A percentile compares a stretch with the other conserved stretches of the same genome.
Conservation (phyloP, 2,797 vertebrate species). For the Fringilla coelebs region DNA sequence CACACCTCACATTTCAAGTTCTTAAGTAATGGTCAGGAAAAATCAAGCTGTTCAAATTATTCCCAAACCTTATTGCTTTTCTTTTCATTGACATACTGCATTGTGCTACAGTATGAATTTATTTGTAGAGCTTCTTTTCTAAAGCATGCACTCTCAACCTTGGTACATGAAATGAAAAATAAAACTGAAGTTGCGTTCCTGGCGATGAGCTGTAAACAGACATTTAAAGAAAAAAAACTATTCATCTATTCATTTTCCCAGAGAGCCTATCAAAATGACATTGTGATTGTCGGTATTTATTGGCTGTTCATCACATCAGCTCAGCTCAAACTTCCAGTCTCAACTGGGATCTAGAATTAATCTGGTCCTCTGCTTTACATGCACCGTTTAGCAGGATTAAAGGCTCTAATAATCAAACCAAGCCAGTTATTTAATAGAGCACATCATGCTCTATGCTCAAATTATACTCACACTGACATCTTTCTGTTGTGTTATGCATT, state of each 20-base stretch:
- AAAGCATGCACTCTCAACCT: neutral
- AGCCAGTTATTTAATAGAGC: neutral
- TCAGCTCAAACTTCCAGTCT: neutral
- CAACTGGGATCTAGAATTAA: neutral
- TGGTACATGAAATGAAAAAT: slow-evolving; percentile 22
- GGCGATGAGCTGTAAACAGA: slow-evolving; percentile 10
- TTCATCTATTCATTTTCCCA: neutral
- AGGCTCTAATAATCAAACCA: neutral
- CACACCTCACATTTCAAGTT: slow-evolving; percentile 45
- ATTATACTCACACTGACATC: neutral
- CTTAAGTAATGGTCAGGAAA: slow-evolving; percentile 63
- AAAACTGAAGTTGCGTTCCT: slow-evolving; percentile 19
- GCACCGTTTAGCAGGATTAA: slow-evolving; percentile 10
- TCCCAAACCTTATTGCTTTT: slow-evolving; percentile 43
- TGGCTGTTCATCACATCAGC: neutral
- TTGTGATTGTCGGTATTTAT: neutral
- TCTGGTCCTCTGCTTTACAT: neutral
- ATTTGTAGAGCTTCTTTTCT: slow-evolving; percentile 32
- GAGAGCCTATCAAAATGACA: neutral
- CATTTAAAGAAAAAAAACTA: neutral
- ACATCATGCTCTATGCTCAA: neutral
- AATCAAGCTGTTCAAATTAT: slow-evolving; percentile 55
- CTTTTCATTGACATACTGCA: slow-evolving; percentile 18
- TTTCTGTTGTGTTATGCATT: neutral
- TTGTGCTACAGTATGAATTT: neutral